These are phyloP conservation scores for Samia ricini DNA, from an alignment of 1,140 invertebrate genomes.

Conservation along the genomic window DNA sequence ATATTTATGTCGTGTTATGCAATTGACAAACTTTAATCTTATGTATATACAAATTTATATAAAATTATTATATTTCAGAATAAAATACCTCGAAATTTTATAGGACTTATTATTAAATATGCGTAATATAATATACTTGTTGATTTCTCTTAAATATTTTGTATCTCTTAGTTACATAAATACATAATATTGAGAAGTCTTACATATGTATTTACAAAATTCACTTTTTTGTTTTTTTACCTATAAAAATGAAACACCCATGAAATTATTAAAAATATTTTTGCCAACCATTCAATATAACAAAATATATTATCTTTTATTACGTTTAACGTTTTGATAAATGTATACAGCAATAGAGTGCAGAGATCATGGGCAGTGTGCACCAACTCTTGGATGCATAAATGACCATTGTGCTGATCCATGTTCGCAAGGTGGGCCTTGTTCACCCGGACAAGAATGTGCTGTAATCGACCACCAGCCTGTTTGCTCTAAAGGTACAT, in stretches of 20 bases:
- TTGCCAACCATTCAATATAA: background rate
- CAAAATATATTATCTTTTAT: background rate
- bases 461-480: slow-evolving; percentile 87
- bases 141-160: too few relatives aligned
- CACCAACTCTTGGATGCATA: slow-evolving; percentile 86
- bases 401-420: slow-evolving; percentile 87
- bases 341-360: slow-evolving; percentile 89
- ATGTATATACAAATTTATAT: background rate
- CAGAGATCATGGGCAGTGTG: slow-evolving; percentile 90
- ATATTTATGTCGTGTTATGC: slow-evolving; percentile 21
- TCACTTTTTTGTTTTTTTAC: too few relatives aligned
- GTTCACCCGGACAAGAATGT: slow-evolving; percentile 82
- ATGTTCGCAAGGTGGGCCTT: slow-evolving; percentile 83
- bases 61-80: too few relatives aligned
- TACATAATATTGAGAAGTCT: too few relatives aligned
- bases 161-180: too few relatives aligned
- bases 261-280: background rate
- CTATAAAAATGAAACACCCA: too few relatives aligned
- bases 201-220: too few relatives aligned
- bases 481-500: slow-evolving; percentile 84
- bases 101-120: too few relatives aligned
- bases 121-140: too few relatives aligned
- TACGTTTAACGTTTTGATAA: background rate
- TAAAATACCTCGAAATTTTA: too few relatives aligned
- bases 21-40: slow-evolving; percentile 3